Evolutionary conservation across 1,140 invertebrate genomes (phyloP), one percentile per base, ranked within the genome.

Genomic region (Neoseiulus cucumeris): DNA sequence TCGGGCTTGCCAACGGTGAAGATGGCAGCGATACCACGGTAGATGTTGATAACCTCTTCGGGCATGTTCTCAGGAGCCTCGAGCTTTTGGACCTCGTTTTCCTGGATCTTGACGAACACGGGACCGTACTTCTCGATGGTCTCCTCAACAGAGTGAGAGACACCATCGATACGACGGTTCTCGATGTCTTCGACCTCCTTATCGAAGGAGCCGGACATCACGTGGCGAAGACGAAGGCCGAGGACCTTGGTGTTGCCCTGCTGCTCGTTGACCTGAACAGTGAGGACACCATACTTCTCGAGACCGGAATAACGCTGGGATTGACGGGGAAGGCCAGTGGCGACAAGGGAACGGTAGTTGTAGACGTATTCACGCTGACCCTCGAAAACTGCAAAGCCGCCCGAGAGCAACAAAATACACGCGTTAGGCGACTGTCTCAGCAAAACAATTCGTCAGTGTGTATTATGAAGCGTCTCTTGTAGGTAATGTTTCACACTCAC

Each of bases 101-200:
- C 51, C 51, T 59, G 51, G 22, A 29, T 17, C 51, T 59, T 59
- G 22, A 59, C 22, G 22, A 59, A 59, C 2, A 59, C 51, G 14
- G 51, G 51, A 59, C 51, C 51, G 51, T 59, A 59, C 17, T 59
- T 59, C 22, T 59, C 51, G 22, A 59, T 20, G 51, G 22, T 59
- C 51, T 59, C 51, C 51, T 59, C 51, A 59, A 20, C 22, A 25
- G 14, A 17, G 9, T 59, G 22, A 59, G 25, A 12, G 51, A 59
- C 51, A 59, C 1, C 51, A 12, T 59, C 51, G 51, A 59, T 9
- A 25, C 22, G 51, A 59, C 22, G 51, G 51, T 59, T 59, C 22
- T 59, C 51, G 22, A 59, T 59, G 22, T 59, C 51, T 33, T 59
- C 51, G 14, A 59, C 51, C 22, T 59, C 51, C 51, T 59, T 59